phyloP scores from a whole-genome alignment of 2,797 vertebrate genomes.

The Lacerta viridis region DNA sequence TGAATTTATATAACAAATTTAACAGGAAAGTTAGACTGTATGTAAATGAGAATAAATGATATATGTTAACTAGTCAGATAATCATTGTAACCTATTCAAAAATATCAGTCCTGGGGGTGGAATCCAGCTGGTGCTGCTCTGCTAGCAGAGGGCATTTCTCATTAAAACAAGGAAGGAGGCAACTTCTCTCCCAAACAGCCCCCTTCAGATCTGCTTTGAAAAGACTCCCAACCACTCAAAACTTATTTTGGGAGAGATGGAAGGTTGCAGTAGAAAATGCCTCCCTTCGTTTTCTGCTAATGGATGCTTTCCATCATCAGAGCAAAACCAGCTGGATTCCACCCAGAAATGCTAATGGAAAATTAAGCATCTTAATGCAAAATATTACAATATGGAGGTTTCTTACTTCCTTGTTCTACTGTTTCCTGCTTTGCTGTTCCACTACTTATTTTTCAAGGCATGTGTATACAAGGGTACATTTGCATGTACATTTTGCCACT shows the following conservation, averaged over 20 bases:
- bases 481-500: not conserved
- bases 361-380: not conserved
- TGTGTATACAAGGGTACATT: not conserved
- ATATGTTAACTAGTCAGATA: not conserved
- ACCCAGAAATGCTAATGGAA: not conserved
- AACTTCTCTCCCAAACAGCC: not conserved
- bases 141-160: not conserved
- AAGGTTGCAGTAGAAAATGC: too few relatives aligned
- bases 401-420: not conserved
- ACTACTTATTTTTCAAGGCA: too few relatives aligned
- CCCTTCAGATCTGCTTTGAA: too few relatives aligned
- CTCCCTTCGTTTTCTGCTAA: too few relatives aligned
- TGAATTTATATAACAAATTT: not conserved
- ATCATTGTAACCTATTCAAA: not conserved
- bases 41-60: not conserved
- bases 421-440: not conserved
- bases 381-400: not conserved
- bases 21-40: not conserved
- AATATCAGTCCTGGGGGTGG: not conserved
- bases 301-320: too few relatives aligned
- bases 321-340: too few relatives aligned
- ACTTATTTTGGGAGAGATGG: too few relatives aligned
- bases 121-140: not conserved
- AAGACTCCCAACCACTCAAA: too few relatives aligned
- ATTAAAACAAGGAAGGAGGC: not conserved